Base-by-base conservation (phyloP, 1,140 invertebrate genomes). In the Tetramorium alpestre region DNA sequence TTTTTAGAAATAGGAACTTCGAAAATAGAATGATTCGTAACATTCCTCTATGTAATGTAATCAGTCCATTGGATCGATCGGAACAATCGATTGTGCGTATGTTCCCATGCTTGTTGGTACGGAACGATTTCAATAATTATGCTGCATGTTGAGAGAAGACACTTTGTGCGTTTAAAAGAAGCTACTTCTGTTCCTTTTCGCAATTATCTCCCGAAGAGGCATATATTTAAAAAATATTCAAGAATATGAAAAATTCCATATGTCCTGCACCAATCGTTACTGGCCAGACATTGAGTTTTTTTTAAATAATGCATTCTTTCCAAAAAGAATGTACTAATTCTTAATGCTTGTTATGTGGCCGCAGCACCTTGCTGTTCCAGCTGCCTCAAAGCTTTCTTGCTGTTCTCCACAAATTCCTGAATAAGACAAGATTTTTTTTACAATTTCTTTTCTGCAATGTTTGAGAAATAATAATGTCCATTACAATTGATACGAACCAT, bases 401-500 rank as follows among this genome's bases (percentile, higher is more conserved):
- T 97, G 88, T 97, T 96, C 86, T 97, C 96, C 10, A 97, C 96
- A 91, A 97, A 97, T 90, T 97, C 96, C 96, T 96, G 86, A 56
- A 91, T 87, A 72, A 47, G 58, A 72, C 25, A 67, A 78, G 80
- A 73, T 73, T 70, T n/a, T 51, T 60, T 51, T 64, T 51, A 54
- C 18, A 54, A 54, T 54, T 73, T 69, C 10, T 64, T 73, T 41
- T 62, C 11, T 33, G 33, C 18, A 2, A 41, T 6, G 1, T 16
- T 44, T 60, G 8, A 67, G 1, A 5, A 33, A 11, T 25, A 2
- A 10, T 18, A 25, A 13, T 11, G 8, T 7, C 1, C 2, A 18
- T 41, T 51, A 54, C 3, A 5, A 0, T 56, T 8, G 58, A 85
- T 81, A 65, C 62, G 87, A 87, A 95, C 94, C 97, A 98, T 98